Percentiles rank a stretch among this genome's conserved stretches.
Conservation (phyloP, 2,113 vertebrate genomes). For the Antechinus stuartii region DNA sequence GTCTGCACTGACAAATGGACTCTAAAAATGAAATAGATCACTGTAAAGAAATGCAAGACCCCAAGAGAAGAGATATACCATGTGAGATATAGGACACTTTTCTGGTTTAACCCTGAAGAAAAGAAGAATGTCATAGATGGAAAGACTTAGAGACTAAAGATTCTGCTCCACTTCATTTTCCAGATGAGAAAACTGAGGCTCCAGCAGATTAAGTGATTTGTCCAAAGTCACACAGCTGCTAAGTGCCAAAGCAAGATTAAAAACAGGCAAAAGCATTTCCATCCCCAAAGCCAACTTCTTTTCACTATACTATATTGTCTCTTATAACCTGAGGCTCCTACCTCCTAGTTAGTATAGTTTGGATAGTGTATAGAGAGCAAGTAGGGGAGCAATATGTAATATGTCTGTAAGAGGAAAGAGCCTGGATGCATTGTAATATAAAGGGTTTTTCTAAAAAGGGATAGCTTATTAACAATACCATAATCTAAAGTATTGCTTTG, state of each 20-base stretch:
- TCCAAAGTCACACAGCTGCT: not conserved
- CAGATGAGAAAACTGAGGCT: not conserved
- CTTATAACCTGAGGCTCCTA: not conserved
- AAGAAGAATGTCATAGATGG: not conserved
- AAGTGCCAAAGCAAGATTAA: not conserved
- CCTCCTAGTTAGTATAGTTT: not conserved
- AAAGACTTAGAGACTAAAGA: not conserved
- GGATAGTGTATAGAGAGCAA: not conserved
- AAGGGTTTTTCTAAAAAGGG: conserved; percentile 11
- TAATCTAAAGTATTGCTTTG: not conserved
- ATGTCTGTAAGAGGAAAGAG: not conserved
- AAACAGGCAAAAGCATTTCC: too few species aligned
- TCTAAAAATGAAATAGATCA: not conserved
- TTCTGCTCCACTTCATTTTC: not conserved
- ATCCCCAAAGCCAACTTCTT: not conserved
- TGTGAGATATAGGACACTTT: not conserved
- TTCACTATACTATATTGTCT: not conserved
- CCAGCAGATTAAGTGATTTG: not conserved
- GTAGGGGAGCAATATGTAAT: not conserved
- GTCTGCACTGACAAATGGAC: not conserved
- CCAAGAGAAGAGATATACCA: not conserved
- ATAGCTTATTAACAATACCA: not conserved
- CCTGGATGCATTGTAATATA: not conserved
- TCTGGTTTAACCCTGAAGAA: not conserved
- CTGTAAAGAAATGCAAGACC: conserved; percentile 20